Evolutionary conservation across 2,797 vertebrate species (phyloP).

Genomic region (Lacerta bilineata): DNA sequence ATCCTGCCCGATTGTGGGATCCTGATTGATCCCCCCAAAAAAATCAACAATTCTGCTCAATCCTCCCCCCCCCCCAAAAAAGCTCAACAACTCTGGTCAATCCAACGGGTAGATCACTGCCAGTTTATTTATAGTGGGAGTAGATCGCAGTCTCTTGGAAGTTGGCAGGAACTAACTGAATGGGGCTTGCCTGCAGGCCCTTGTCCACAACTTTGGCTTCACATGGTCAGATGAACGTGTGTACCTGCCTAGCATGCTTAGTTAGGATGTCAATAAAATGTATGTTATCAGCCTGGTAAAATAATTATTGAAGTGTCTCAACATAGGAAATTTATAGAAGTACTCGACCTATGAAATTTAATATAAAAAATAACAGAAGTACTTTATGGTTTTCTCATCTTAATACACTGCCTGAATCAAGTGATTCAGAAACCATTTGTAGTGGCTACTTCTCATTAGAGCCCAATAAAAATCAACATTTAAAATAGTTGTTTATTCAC

Average conservation of each 20-base stretch:
- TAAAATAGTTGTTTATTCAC: background rate
- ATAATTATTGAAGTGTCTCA: background rate
- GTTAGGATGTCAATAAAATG: constrained; percentile 13
- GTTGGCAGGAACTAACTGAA: too few relatives aligned
- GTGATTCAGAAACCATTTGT: background rate
- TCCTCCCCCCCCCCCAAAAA: too few relatives aligned
- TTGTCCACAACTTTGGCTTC: background rate
- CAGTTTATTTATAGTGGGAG: too few relatives aligned
- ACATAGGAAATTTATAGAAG: background rate
- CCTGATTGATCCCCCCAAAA: too few relatives aligned
- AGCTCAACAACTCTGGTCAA: too few relatives aligned
- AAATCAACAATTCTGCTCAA: too few relatives aligned
- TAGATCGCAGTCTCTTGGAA: too few relatives aligned
- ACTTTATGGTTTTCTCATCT: background rate
- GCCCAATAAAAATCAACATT: background rate
- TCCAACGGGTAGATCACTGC: too few relatives aligned
- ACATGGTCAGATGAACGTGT: background rate
- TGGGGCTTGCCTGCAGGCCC: too few relatives aligned
- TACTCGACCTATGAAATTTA: background rate
- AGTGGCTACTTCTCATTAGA: background rate
- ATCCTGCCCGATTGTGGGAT: too few relatives aligned
- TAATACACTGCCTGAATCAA: background rate
- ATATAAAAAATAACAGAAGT: constrained; percentile 7
- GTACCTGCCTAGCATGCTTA: background rate
- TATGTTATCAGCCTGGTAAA: constrained; percentile 7